A percentile compares a stretch with the other conserved stretches of the same genome.
Conservation (phyloP, 2,113 vertebrate genomes). For the Oryzias woworae region DNA sequence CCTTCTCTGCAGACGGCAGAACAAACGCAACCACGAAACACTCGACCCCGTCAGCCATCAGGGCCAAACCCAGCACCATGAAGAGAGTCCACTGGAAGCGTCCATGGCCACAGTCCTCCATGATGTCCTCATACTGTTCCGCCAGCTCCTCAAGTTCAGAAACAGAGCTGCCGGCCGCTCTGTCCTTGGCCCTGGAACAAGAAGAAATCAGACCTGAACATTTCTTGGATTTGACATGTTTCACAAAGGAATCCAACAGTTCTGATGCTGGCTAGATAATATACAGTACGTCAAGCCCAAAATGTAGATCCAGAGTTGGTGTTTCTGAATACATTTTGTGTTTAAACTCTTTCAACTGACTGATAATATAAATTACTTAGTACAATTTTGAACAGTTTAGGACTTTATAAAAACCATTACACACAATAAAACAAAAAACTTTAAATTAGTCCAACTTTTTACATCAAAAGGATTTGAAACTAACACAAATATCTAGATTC, state of each 20-base stretch:
- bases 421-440: too few species aligned
- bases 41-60: slow-evolving; percentile 97
- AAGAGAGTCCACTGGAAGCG: slow-evolving; percentile 97
- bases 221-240: neutral
- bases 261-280: neutral
- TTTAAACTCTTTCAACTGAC: too few species aligned
- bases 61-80: slow-evolving; percentile 88
- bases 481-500: too few species aligned
- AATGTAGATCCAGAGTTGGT: too few species aligned
- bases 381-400: too few species aligned
- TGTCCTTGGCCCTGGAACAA: slow-evolving; percentile 74
- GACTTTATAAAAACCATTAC: too few species aligned
- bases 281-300: too few species aligned
- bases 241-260: neutral
- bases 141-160: slow-evolving; percentile 88
- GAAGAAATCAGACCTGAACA: neutral
- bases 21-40: slow-evolving; percentile 95
- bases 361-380: too few species aligned
- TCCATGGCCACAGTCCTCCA: slow-evolving; percentile 94
- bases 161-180: slow-evolving; percentile 74
- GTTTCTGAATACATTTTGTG: too few species aligned
- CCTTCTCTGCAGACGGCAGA: slow-evolving; percentile 94
- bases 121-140: slow-evolving; percentile 94
- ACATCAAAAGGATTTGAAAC: too few species aligned
- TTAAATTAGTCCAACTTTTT: too few species aligned